Conservation (phyloP, 2,888 invertebrate genomes). For the Andrena haemorrhoa region DNA sequence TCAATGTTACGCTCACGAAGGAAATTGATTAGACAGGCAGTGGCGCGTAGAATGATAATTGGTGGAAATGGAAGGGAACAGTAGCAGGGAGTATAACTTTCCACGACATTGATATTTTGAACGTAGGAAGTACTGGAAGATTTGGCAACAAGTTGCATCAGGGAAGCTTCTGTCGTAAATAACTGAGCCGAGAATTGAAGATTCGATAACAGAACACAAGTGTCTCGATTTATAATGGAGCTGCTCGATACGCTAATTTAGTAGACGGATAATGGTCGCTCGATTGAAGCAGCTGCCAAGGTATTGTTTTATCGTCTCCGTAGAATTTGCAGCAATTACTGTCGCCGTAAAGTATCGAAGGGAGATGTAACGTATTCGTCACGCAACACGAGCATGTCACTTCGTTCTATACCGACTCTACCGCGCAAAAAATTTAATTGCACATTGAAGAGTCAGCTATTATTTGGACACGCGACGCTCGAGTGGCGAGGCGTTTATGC, state of each 20-base stretch:
- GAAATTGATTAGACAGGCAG: neutral
- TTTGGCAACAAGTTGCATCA: neutral
- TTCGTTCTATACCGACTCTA: neutral
- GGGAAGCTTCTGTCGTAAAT: neutral
- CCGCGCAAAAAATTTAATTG: neutral
- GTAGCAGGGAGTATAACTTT: neutral
- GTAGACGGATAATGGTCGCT: neutral
- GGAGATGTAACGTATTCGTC: neutral
- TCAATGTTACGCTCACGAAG: neutral
- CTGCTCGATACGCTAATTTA: neutral
- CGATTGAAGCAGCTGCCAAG: neutral
- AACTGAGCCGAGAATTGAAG: too few relatives aligned
- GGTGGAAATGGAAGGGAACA: too few relatives aligned
- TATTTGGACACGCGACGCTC: neutral
- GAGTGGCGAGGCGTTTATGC: neutral
- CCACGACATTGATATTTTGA: neutral
- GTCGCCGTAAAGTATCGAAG: conserved; percentile 1
- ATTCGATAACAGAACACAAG: too few relatives aligned
- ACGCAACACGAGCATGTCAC: neutral
- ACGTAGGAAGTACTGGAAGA: neutral
- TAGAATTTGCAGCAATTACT: conserved; percentile 2
- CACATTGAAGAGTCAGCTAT: neutral
- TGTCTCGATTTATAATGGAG: neutral
- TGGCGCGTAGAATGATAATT: neutral
- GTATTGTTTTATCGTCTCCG: neutral